A percentile compares a stretch with the other conserved stretches of the same genome.
Evolutionary conservation across 2,888 invertebrate genomes (phyloP).

Genomic region (Ochropacha duplaris): DNA sequence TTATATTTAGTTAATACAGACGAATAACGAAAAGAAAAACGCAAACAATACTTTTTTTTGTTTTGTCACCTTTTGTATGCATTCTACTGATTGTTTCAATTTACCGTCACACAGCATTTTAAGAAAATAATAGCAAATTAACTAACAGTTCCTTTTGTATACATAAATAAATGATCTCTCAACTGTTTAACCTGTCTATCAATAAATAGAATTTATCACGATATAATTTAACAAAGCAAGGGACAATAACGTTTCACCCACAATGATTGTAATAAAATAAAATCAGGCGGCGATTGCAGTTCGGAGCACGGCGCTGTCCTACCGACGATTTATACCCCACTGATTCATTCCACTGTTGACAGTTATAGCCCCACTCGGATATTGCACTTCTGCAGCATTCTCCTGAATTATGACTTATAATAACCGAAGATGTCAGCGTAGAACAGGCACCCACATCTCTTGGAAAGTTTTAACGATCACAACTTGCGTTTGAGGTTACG

Average conservation of each 20-base stretch:
- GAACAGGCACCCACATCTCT: conserved; percentile 32
- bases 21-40: too few species aligned
- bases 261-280: conserved; percentile 66
- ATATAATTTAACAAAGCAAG: conserved; percentile 69
- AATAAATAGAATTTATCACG: conserved; percentile 44
- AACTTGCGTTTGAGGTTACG: conserved; percentile 17
- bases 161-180: conserved; percentile 2
- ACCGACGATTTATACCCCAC: conserved; percentile 68
- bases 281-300: conserved; percentile 60
- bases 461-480: conserved; percentile 19
- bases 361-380: conserved; percentile 74
- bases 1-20: too few species aligned
- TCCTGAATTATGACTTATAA: conserved; percentile 69
- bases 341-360: conserved; percentile 77
- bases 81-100: too few species aligned
- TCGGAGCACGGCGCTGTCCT: conserved; percentile 60
- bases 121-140: too few species aligned
- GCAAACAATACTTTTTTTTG: too few species aligned
- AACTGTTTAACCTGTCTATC: conserved; percentile 2
- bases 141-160: background rate
- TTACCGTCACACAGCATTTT: too few species aligned
- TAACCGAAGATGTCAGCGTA: conserved; percentile 46
- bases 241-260: conserved; percentile 51
- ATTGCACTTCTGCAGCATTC: conserved; percentile 70
- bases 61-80: too few species aligned